Conservation (phyloP, 2,888 invertebrate genomes). For the Cephus sareptanus region DNA sequence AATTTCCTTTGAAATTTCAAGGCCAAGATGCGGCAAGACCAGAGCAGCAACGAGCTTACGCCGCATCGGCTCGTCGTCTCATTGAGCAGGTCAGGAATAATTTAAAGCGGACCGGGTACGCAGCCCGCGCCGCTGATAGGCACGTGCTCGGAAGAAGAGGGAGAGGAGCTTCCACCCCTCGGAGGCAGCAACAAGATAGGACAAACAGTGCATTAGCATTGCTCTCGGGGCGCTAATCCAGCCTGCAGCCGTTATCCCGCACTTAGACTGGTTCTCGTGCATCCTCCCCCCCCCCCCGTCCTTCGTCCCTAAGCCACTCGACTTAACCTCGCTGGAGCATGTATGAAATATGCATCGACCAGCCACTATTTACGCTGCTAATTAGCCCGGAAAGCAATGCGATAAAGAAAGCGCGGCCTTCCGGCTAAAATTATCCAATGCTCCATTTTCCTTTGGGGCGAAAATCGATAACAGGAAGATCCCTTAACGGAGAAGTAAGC, state of each 20-base stretch:
- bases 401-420: neutral
- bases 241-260: constrained; percentile 43
- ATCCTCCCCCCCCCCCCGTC: neutral
- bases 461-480: no score
- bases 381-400: constrained; percentile 5
- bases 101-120: neutral
- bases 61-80: no score
- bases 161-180: neutral
- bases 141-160: neutral
- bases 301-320: neutral
- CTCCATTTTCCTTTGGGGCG: no score
- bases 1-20: no score
- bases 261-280: constrained; percentile 25
- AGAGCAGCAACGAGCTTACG: no score
- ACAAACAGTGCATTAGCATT: constrained; percentile 35
- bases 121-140: neutral
- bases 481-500: no score
- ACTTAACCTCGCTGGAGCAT: constrained; percentile 3
- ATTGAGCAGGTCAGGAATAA: no score
- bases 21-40: no score
- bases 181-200: neutral
- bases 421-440: no score
- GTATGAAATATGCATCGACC: constrained; percentile 12
- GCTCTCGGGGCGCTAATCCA: constrained; percentile 42
- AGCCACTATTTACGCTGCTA: constrained; percentile 3